Base-by-base conservation (phyloP, 2,797 vertebrate genomes). In the Hoplostethus mediterraneus region DNA sequence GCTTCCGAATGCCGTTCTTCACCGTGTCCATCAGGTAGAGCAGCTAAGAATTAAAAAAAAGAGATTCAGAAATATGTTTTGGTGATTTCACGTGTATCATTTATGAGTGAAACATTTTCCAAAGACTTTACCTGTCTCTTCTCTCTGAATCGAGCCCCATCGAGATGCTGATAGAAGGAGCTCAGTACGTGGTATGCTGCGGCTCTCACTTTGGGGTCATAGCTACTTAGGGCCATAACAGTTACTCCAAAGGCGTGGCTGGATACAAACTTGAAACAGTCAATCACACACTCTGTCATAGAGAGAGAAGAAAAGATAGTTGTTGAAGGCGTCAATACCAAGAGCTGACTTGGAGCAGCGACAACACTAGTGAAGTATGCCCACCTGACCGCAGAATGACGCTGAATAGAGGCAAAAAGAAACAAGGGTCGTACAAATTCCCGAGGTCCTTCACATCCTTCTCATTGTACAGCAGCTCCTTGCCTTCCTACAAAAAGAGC, bases 331-430 rank as follows among this genome's bases (percentile, higher is more conserved):
- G 21, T 9, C 6, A 25, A 45, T 14, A 2, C 52, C 9, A 13
- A 0, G 14, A 42, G 51, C 6, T 0, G 14, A 60, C 66, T 4
- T 9, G 0, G 14, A 45, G 33, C 0, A 0, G 48, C 0, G 0
- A 44, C n/a, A 38, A 17, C 10, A 33, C 10, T n/a, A 40, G 6
- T 31, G 3, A 45, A 64, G 53, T 8, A 12, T 1, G 8, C 70
- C 90, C 91, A 99, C 98, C 98, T 94, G 98, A 95, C 74, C 88
- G 90, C 71, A 96, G 94, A 47, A 99, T 88, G 80, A 95, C 90
- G 69, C 97, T 96, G 75, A 99, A 99, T 1, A 99, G 95, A 48
- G 97, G 97, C 49, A 99, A 87, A 0, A 99, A 95, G 79, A 98
- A 99, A 90, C 96, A 95, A 2, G 97, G 97, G 85, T 99, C 98